Conservation (phyloP, 1,140 invertebrate species). For the Caenorhabditis remanei region DNA sequence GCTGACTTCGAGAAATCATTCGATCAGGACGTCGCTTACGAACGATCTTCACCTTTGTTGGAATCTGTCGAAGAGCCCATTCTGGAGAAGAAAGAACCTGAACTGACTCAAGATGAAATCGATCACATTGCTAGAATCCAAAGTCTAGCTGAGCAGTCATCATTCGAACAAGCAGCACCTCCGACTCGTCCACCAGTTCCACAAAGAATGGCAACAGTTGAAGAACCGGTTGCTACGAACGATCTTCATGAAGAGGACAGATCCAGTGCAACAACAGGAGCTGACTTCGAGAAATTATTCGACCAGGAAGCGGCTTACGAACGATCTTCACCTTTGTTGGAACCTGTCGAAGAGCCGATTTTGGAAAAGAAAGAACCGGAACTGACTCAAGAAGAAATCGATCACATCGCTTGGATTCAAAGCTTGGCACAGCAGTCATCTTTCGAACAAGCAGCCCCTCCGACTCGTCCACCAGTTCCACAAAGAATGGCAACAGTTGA, state of each 20-base stretch:
- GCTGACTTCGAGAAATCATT: background rate
- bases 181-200: background rate
- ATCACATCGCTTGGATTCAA: conserved; percentile 57
- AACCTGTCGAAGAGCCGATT: background rate
- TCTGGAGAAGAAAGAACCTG: background rate
- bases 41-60: background rate
- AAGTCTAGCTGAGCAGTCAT: background rate
- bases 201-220: background rate
- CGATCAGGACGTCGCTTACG: conserved; percentile 2
- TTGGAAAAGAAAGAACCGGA: background rate
- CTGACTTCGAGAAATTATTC: conserved; percentile 9
- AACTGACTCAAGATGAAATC: conserved; percentile 50
- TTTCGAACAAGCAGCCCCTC: background rate
- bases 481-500: background rate
- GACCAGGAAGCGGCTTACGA: conserved; percentile 33
- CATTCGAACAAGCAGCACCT: background rate
- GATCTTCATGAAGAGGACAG: background rate
- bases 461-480: background rate
- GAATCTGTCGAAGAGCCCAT: background rate
- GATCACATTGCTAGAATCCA: background rate
- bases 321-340: conserved; percentile 47
- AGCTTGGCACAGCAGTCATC: conserved; percentile 1
- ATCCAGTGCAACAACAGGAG: conserved; percentile 3
- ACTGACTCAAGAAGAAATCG: conserved; percentile 38
- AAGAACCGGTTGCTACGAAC: background rate